Evolutionary conservation across 1,140 invertebrate genomes (phyloP).

Genomic region (Lucilia sericata): DNA sequence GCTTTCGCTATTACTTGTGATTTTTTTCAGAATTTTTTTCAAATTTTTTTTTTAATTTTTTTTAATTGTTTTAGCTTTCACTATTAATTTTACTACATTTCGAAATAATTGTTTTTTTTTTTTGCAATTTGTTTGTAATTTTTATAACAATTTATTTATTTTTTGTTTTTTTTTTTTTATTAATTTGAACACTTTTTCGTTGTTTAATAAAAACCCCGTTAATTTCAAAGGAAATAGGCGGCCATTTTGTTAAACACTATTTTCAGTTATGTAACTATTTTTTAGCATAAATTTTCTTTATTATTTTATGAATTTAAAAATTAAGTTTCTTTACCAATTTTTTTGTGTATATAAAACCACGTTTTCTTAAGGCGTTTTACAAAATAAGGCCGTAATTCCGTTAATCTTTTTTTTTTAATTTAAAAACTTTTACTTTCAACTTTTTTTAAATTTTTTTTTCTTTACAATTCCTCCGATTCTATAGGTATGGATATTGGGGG

Average conservation of each 20-base stretch:
- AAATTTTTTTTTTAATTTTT: too few species aligned
- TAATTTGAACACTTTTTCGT: neutral
- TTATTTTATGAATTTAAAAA: too few species aligned
- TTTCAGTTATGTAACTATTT: conserved; percentile 5
- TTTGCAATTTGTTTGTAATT: conserved; percentile 19
- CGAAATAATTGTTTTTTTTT: neutral
- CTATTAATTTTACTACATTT: conserved; percentile 46
- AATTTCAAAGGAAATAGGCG: neutral
- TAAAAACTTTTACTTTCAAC: conserved; percentile 20
- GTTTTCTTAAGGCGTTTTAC: neutral
- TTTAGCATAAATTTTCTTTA: neutral
- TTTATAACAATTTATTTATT: neutral
- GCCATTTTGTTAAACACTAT: conserved; percentile 15
- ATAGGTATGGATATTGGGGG: neutral
- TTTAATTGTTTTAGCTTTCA: neutral
- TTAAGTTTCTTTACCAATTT: conserved; percentile 2
- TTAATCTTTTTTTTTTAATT: neutral
- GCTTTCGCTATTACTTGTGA: conserved; percentile 1
- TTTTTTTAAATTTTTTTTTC: neutral
- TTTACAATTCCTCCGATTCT: conserved; percentile 35
- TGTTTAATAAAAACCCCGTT: neutral
- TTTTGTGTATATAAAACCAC: neutral
- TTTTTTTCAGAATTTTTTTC: neutral
- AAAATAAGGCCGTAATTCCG: neutral
- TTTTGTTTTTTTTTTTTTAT: neutral